phyloP scores from a whole-genome alignment of 2,113 vertebrate species.

The Capreolus pygargus region DNA sequence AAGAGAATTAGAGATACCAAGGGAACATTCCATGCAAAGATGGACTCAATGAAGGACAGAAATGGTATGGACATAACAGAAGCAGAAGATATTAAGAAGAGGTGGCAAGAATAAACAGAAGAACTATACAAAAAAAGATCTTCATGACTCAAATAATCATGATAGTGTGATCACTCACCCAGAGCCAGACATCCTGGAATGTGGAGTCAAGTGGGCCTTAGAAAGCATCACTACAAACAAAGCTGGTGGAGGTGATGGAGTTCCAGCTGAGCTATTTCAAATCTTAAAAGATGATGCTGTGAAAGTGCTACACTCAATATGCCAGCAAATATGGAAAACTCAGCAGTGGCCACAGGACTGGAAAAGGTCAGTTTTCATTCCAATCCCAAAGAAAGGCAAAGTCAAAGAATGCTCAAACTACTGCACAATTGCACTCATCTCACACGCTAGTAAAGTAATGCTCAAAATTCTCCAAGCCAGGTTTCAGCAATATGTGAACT shows the following conservation, averaged over 20 bases:
- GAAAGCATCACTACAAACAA: background rate
- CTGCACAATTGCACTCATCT: background rate
- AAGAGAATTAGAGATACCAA: background rate
- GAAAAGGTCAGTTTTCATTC: background rate
- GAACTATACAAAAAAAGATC: background rate
- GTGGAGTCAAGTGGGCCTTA: background rate
- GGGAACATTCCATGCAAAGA: background rate
- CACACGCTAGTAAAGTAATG: background rate
- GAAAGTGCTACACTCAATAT: background rate
- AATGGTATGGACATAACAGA: background rate
- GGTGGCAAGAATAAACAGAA: background rate
- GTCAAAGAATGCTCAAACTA: background rate
- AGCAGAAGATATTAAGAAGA: background rate
- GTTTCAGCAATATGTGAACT: background rate
- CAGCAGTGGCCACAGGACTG: background rate
- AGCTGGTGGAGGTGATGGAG: background rate
- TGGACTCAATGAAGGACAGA: background rate
- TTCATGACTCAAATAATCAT: background rate
- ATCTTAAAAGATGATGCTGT: background rate
- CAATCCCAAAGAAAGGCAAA: background rate
- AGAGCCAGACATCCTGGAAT: background rate
- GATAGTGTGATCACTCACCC: background rate
- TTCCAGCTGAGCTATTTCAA: background rate
- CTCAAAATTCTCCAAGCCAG: background rate
- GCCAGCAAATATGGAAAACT: background rate